Evolutionary conservation across 2,113 vertebrate species (phyloP).

Genomic region (Ictalurus punctatus): DNA sequence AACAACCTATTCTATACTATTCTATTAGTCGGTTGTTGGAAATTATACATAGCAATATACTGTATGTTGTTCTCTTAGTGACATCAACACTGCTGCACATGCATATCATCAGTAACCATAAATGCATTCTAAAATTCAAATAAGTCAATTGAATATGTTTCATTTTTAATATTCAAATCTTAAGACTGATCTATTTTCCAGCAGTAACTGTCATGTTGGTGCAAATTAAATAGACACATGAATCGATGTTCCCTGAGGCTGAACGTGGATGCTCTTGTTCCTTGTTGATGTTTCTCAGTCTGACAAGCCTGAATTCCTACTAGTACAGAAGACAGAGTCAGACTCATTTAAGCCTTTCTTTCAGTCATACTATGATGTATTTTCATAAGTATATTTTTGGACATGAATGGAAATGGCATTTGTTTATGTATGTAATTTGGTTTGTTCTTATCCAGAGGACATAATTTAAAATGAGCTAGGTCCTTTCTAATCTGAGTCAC

Average conservation of each 20-base stretch:
- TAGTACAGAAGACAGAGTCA: constrained; percentile 61
- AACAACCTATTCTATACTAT: not conserved
- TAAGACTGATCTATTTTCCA: constrained; percentile 19
- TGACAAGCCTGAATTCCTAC: constrained; percentile 71
- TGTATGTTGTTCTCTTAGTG: not conserved
- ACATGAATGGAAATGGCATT: constrained; percentile 66
- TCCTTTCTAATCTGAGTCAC: not conserved
- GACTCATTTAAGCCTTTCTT: constrained; percentile 70
- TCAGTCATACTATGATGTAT: constrained; percentile 63
- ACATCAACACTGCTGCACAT: not conserved
- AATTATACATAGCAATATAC: not conserved
- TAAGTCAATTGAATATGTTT: not conserved
- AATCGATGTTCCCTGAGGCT: constrained; percentile 68
- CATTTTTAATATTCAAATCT: not conserved
- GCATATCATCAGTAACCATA: not conserved
- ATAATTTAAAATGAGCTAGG: not conserved
- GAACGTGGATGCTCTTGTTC: constrained; percentile 68
- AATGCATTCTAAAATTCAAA: not conserved
- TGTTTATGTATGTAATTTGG: constrained; percentile 17
- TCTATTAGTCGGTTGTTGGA: not conserved
- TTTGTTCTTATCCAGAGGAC: not conserved
- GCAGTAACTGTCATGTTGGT: constrained; percentile 68
- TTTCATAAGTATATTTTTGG: constrained; percentile 68
- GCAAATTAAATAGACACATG: constrained; percentile 59
- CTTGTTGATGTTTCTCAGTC: constrained; percentile 70